Percentiles rank a stretch among this genome's conserved stretches.
These are phyloP conservation scores for Venusia cambrica DNA, from an alignment of 2,888 invertebrate genomes.

Conservation along the genomic window DNA sequence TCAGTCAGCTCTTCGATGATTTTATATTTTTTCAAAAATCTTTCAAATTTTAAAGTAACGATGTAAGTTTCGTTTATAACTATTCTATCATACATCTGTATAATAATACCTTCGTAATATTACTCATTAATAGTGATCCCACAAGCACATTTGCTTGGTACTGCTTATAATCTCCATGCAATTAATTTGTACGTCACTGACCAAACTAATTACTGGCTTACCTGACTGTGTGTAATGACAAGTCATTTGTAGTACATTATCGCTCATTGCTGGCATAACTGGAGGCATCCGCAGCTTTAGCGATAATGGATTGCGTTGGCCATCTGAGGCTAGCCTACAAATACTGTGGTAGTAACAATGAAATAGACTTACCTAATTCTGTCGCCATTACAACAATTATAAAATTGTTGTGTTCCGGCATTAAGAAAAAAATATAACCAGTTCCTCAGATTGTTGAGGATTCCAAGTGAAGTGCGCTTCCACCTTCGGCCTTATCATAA, in stretches of 20 bases:
- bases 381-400: too few species aligned
- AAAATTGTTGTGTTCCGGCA: too few species aligned
- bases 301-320: conserved; percentile 60
- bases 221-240: conserved; percentile 51
- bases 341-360: too few species aligned
- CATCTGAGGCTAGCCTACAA: conserved; percentile 75
- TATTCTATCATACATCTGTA: background rate
- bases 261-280: conserved; percentile 59
- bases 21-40: too few species aligned
- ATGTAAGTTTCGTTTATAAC: too few species aligned
- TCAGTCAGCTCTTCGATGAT: too few species aligned
- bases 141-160: conserved; percentile 24
- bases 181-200: conserved; percentile 32
- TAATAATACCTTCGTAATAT: background rate
- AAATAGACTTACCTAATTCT: too few species aligned
- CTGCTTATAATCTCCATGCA: conserved; percentile 28
- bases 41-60: too few species aligned
- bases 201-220: conserved; percentile 56
- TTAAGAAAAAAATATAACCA: too few species aligned
- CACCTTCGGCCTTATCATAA: too few species aligned
- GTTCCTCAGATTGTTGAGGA: too few species aligned
- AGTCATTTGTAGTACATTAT: conserved; percentile 73
- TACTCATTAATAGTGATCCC: background rate
- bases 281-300: conserved; percentile 71
- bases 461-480: too few species aligned